Base-by-base conservation (phyloP, 1,140 invertebrate species). In the Hylaeus anthracinus region DNA sequence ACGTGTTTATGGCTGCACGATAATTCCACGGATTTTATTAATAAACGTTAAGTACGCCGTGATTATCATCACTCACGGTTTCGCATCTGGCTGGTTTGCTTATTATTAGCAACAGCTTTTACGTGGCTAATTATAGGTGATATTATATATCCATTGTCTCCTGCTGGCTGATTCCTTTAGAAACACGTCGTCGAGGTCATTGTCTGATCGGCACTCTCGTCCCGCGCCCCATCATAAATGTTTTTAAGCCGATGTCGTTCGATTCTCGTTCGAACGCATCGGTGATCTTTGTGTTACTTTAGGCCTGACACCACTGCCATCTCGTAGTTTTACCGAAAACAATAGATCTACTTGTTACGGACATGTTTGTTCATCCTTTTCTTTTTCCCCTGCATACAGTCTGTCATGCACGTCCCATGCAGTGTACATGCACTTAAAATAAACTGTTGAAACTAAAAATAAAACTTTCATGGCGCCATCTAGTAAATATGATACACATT, bases 61-160 rank as follows among this genome's bases (percentile, higher is more conserved):
- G 86, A 87, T 87, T 79, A 87, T 86, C 84, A 77, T 43, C 66
- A 75, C 72, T 73, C 26, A 43, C 66, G 60, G 71, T 79, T 79
- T 78, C 48, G 73, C 86, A 84, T 86, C 82, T 86, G 87, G 72
- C 74, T 45, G 70, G 67, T 72, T 79, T 71, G 65, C 73, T 82
- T 87, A 88, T 86, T 85, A 85, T 81, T 82, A 79, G 69, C 73
- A 76, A 70, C 85, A 80, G 81, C 81, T 83, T 73, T 77, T 37
- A 55, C 73, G 74, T 51, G 56, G 80, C 81, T 86, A 86, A 86
- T 86, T 86, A 85, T 86, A 86, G 81, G 72, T 48, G 55, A 85
- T 85, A 85, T 88, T 81, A 85, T 81, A 85, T 80, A 76, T 85
- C 73, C 86, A 84, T 88, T 87, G 85, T 88, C 74, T 87, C 70